phyloP scores from a whole-genome alignment of 2,888 invertebrate species.

The Prosapia bicincta region DNA sequence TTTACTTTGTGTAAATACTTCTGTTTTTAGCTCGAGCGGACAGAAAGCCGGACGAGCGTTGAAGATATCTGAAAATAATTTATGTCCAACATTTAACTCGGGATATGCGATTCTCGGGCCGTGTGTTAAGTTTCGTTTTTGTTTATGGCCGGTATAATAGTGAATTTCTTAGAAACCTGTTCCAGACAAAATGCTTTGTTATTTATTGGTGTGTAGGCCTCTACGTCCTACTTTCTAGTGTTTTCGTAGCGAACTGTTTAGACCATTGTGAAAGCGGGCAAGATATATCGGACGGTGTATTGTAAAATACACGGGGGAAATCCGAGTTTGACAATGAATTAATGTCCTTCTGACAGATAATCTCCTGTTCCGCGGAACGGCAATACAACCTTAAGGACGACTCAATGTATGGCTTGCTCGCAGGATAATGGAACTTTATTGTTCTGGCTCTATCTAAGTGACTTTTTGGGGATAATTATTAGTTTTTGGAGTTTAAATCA shows the following conservation, averaged over 20 bases:
- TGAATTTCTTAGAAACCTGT: neutral
- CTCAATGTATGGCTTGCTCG: neutral
- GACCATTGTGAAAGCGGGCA: slow-evolving; percentile 2
- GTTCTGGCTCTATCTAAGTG: no score
- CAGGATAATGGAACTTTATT: no score
- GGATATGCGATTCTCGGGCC: neutral
- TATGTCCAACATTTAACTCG: neutral
- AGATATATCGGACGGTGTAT: neutral
- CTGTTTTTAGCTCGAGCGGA: neutral
- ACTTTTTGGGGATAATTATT: no score
- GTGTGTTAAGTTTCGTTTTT: neutral
- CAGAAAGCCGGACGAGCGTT: neutral
- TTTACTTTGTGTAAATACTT: neutral
- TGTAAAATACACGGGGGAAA: neutral
- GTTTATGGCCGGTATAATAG: neutral
- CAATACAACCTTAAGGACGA: neutral
- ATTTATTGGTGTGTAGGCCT: neutral
- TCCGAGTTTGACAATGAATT: neutral
- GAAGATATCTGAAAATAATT: neutral
- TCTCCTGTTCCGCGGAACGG: neutral
- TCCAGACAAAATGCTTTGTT: neutral
- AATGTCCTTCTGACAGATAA: neutral
- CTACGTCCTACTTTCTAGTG: neutral
- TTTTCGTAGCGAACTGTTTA: neutral
- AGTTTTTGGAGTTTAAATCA: no score